These are phyloP conservation scores for Montipora capitata DNA, from an alignment of 92 coral and sea anemone species.

Conservation along the genomic window DNA sequence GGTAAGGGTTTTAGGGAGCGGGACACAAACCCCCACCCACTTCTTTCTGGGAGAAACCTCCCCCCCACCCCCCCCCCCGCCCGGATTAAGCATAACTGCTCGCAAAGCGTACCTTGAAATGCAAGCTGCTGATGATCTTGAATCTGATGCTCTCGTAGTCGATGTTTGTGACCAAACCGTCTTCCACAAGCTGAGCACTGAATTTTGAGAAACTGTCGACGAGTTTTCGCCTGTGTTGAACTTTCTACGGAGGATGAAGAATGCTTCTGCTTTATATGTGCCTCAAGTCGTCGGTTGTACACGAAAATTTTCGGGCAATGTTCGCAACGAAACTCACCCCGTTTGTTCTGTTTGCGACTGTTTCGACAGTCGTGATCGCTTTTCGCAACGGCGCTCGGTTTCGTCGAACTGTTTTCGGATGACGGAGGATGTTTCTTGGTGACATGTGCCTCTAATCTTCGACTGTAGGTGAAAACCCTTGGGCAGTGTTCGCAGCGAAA, in stretches of 20 bases:
- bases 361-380: not conserved
- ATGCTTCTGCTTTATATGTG: conserved; percentile 37
- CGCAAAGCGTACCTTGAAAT: not conserved
- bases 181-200: conserved; percentile 70
- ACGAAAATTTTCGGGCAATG: conserved; percentile 62
- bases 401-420: not conserved
- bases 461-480: conserved; percentile 60
- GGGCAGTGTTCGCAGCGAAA: conserved; percentile 65
- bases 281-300: conserved; percentile 49
- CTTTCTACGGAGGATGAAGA: not conserved
- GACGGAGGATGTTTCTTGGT: conserved; percentile 17
- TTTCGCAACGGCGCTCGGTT: not conserved
- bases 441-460: conserved; percentile 57
- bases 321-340: conserved; percentile 59
- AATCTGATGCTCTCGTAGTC: conserved; percentile 57
- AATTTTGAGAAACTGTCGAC: not conserved
- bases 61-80: no score
- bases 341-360: not conserved
- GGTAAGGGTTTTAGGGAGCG: no score
- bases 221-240: not conserved
- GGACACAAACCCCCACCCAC: no score
- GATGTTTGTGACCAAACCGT: conserved; percentile 45
- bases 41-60: no score
- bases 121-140: conserved; percentile 28
- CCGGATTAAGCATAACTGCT: no score